A percentile compares a stretch with the other conserved stretches of the same genome.
phyloP scores from a whole-genome alignment of 2,113 vertebrate species.

The Phasianus colchicus region DNA sequence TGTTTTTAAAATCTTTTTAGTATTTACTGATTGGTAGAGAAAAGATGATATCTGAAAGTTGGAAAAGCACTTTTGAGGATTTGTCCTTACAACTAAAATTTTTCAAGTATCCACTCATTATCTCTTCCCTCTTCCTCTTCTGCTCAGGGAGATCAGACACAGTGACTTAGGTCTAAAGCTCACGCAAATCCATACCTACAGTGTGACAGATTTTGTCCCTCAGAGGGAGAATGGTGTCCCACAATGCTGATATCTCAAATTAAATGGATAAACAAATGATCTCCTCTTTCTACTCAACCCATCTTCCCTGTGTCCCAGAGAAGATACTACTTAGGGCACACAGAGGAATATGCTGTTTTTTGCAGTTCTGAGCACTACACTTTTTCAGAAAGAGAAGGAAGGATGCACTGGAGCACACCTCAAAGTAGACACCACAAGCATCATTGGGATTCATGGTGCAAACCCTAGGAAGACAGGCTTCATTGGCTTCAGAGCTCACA shows the following conservation, averaged over 20 bases:
- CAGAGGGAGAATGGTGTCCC: rapidly evolving
- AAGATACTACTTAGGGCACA: neutral
- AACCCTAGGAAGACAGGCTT: neutral
- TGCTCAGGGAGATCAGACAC: neutral
- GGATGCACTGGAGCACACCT: rapidly evolving
- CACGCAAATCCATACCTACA: neutral
- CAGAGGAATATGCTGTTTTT: rapidly evolving
- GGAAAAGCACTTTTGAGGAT: neutral
- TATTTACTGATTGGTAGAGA: neutral
- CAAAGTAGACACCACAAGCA: neutral
- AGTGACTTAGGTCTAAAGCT: neutral
- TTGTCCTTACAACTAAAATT: neutral
- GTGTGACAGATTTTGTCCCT: neutral
- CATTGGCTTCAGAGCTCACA: neutral
- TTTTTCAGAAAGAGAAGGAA: neutral
- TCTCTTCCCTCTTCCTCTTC: neutral
- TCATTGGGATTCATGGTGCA: rapidly evolving
- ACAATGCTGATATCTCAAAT: neutral
- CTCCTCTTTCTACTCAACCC: neutral
- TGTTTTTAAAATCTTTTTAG: neutral
- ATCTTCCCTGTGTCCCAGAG: neutral
- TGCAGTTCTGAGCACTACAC: neutral
- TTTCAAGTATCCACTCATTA: neutral
- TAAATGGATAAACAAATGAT: rapidly evolving
- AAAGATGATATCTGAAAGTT: neutral